Conservation (phyloP, 2,113 vertebrate genomes). For the Rana temporaria region DNA sequence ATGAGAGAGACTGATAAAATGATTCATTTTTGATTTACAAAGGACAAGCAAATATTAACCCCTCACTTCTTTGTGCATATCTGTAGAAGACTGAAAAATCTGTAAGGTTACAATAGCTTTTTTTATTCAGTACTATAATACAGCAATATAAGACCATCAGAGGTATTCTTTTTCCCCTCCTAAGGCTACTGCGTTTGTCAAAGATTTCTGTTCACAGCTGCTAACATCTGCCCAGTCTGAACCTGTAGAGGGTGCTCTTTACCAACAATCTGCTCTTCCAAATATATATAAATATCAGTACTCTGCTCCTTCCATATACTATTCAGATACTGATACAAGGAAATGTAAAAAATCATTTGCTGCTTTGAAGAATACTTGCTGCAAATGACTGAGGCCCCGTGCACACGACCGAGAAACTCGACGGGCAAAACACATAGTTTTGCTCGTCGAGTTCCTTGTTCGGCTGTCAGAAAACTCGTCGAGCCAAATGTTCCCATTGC, state of each 20-base stretch:
- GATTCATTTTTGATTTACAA: slow-evolving; percentile 41
- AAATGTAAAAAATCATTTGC: no score
- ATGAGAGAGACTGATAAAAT: slow-evolving; percentile 41
- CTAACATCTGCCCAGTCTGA: not conserved
- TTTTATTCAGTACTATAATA: not conserved
- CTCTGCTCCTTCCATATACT: no score
- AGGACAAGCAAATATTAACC: slow-evolving; percentile 32
- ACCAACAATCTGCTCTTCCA: not conserved
- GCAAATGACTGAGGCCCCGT: no score
- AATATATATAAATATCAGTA: no score
- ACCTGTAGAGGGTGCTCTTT: slow-evolving; percentile 42
- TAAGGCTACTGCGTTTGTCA: not conserved
- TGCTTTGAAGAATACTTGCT: no score
- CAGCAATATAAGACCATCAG: not conserved
- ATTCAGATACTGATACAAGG: no score
- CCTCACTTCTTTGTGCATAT: not conserved
- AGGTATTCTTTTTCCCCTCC: not conserved
- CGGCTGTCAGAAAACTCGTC: no score
- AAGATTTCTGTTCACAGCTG: not conserved
- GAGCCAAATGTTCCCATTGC: no score
- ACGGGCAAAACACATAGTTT: no score
- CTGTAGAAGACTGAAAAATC: not conserved
- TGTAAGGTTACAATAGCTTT: not conserved
- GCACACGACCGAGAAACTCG: no score
- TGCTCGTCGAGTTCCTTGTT: no score